Evolutionary conservation across 2,797 vertebrate species (phyloP), one percentile per base, ranked within the genome.

Genomic region (Numenius phaeopus): DNA sequence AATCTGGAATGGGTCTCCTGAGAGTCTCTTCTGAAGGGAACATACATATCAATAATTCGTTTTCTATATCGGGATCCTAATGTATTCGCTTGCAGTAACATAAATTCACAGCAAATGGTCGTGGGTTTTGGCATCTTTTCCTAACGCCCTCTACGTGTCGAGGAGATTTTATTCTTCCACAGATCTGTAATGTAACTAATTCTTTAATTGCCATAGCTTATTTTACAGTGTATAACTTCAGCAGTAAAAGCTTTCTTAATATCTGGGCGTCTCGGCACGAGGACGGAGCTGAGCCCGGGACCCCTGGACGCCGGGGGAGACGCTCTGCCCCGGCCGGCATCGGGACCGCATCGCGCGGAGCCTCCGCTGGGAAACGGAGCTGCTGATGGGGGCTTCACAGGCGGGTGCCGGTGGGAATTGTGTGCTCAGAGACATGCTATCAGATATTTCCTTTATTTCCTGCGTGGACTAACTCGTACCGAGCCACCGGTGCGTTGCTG

Each of bases 1-100:
- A 97, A 97, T 97, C 94, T 30, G 26, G 87, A 97, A 97, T 90
- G 91, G 89, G 83, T 95, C 98, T 97, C 97, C 54, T 2, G 97
- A 96, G 98, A 96, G 86, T 39, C 93, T 87, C 82, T 93, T 95
- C 95, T 87, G 97, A 86, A 94, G 97, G 94, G 97, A 93, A 83
- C 71, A 54, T 61, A 61, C 19, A 44, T 96, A 97, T 92, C 96
- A 88, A 80, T 95, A 97, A 96, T 94, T 79, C 42, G 72, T 92
- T 81, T 96, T 95, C 94, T 73, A 2, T 84, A 59, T 34, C 32
- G 58, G 92, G 75, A 80, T 94, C 77, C 79, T 94, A 85, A 95
- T 84, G 90, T 79, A 89, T 96, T 97, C 76, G n/a, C 83, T 90
- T 91, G 90, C 14, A 65, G 95, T 81, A 87, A 61, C 94, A 94